Evolutionary conservation across 2,113 vertebrate species (phyloP).

Genomic region (Gymnobelideus leadbeateri): DNA sequence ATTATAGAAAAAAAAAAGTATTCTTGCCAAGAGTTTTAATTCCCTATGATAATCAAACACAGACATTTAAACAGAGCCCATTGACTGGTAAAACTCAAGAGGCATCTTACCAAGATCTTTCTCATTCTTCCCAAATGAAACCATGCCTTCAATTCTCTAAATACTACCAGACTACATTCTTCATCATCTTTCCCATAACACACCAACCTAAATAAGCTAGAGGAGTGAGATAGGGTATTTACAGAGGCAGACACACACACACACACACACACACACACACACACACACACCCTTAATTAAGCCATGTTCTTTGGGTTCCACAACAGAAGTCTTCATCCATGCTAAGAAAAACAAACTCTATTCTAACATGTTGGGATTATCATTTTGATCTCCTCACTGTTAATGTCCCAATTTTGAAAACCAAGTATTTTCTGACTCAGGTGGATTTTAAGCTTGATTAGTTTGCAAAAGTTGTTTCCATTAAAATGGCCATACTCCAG

Average conservation of each 20-base stretch:
- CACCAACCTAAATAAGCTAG: slow-evolving; percentile 9
- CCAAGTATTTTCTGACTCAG: too few species aligned
- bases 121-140: not conserved
- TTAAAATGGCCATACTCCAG: too few species aligned
- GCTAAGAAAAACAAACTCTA: too few species aligned
- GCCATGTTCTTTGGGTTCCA: not conserved
- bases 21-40: slow-evolving; percentile 79
- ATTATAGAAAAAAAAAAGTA: slow-evolving; percentile 76
- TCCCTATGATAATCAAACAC: slow-evolving; percentile 67
- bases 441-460: too few species aligned
- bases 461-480: too few species aligned
- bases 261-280: not conserved
- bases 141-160: not conserved
- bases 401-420: too few species aligned
- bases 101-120: slow-evolving; percentile 31
- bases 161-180: not conserved
- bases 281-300: not conserved
- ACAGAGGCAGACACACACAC: not conserved
- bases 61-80: slow-evolving; percentile 60
- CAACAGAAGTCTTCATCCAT: not conserved
- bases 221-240: not conserved
- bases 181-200: slow-evolving; percentile 7
- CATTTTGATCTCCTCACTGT: too few species aligned
- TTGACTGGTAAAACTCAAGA: slow-evolving; percentile 64
- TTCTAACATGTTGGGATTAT: too few species aligned